Conservation (phyloP, 92 coral and sea anemone species). For the Siderastrea siderea region DNA sequence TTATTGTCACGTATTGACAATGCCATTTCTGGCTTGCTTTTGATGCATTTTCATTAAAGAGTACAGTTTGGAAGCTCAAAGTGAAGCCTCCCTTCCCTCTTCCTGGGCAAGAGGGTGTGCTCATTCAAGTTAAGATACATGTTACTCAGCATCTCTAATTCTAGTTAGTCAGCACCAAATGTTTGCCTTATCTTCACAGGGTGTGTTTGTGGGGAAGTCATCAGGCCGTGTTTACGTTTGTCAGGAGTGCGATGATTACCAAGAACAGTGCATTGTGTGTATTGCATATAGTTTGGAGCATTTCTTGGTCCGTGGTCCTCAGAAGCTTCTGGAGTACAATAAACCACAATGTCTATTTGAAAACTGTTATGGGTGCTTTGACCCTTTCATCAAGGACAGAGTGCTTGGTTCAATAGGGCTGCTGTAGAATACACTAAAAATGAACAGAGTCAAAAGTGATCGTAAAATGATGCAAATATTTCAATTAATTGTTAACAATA, state of each 20-base stretch:
- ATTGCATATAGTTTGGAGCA: conserved; percentile 91
- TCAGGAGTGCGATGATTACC: conserved; percentile 92
- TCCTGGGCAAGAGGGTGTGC: too few relatives aligned
- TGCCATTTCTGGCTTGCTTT: too few relatives aligned
- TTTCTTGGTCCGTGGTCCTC: conserved; percentile 89
- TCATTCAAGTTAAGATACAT: too few relatives aligned
- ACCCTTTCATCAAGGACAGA: conserved; percentile 88
- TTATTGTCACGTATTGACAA: too few relatives aligned
- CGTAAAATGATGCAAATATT: not conserved
- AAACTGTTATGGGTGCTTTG: conserved; percentile 94
- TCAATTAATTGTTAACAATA: too few relatives aligned
- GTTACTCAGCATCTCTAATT: too few relatives aligned
- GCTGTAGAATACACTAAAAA: conserved; percentile 11
- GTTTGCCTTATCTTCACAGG: conserved; percentile 55
- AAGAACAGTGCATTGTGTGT: conserved; percentile 88
- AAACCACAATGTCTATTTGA: conserved; percentile 89
- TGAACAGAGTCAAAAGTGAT: not conserved
- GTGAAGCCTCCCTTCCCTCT: too few relatives aligned
- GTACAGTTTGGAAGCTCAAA: too few relatives aligned
- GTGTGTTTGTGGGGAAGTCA: conserved; percentile 87
- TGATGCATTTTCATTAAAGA: too few relatives aligned
- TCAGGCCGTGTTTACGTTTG: conserved; percentile 87
- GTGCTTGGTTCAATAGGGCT: conserved; percentile 82
- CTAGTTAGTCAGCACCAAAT: too few relatives aligned
- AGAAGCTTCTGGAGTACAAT: conserved; percentile 79